These are phyloP conservation scores for Zaprionus bogoriensis DNA, from an alignment of 2,888 invertebrate genomes.

Conservation along the genomic window DNA sequence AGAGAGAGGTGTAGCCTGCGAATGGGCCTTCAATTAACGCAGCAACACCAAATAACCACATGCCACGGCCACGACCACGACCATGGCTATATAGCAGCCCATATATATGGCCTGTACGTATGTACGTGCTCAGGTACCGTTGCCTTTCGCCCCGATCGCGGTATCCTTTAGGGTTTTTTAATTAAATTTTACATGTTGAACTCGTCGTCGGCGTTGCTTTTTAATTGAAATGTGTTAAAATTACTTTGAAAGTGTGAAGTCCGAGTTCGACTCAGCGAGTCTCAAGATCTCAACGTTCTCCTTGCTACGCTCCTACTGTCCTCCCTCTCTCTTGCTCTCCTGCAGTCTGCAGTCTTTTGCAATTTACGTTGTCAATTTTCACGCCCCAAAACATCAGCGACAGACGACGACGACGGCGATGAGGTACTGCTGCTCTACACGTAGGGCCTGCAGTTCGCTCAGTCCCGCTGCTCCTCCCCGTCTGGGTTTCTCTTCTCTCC, in stretches of 20 bases:
- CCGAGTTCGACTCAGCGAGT: background rate
- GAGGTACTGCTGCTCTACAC: background rate
- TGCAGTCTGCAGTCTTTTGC: constrained; percentile 47
- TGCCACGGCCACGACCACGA: too few relatives aligned
- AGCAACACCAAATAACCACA: constrained; percentile 66
- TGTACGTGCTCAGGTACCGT: constrained; percentile 43
- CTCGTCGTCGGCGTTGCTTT: constrained; percentile 45
- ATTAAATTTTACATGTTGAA: constrained; percentile 74
- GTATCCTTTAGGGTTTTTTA: constrained; percentile 74
- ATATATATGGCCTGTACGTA: too few relatives aligned
- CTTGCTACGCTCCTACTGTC: background rate
- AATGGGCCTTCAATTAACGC: constrained; percentile 69
- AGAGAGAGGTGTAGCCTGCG: background rate
- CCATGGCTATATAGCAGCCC: too few relatives aligned
- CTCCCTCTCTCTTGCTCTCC: background rate
- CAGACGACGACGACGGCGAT: constrained; percentile 11
- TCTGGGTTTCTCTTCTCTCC: constrained; percentile 9
- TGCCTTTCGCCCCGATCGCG: constrained; percentile 16
- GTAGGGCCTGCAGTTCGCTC: background rate
- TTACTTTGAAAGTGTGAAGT: constrained; percentile 76
- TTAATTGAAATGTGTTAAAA: constrained; percentile 78
- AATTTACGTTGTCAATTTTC: constrained; percentile 77
- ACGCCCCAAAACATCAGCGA: constrained; percentile 68
- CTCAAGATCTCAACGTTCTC: background rate
- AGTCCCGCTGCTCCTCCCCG: background rate